Evolutionary conservation across 2,113 vertebrate genomes (phyloP).

Genomic region (Phalacrocorax pelagicus): DNA sequence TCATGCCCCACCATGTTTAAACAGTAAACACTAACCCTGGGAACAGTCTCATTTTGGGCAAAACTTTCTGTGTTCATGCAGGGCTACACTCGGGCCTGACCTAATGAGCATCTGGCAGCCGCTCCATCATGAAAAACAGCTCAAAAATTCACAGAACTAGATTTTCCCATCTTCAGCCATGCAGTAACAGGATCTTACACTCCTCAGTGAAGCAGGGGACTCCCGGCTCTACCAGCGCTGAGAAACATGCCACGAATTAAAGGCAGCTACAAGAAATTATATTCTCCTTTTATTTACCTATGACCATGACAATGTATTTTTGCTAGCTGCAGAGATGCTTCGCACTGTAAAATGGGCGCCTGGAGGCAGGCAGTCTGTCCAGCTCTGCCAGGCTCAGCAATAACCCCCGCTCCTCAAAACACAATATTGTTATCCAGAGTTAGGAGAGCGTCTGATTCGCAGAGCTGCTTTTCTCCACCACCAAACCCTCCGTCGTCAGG

Average conservation of each 20-base stretch:
- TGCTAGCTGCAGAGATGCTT: slow-evolving; percentile 84
- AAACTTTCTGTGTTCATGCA: not conserved
- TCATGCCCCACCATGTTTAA: not conserved
- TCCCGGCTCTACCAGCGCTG: rapidly evolving
- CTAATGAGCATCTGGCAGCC: not conserved
- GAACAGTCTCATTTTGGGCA: not conserved
- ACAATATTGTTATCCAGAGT: slow-evolving; percentile 77
- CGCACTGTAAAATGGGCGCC: slow-evolving; percentile 83
- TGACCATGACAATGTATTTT: slow-evolving; percentile 80
- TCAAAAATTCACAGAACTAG: not conserved
- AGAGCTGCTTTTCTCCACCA: slow-evolving; percentile 71
- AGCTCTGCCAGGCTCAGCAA: slow-evolving; percentile 67
- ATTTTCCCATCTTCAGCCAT: not conserved
- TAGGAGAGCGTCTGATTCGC: slow-evolving; percentile 75
- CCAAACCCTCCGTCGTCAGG: slow-evolving; percentile 68
- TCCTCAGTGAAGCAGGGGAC: rapidly evolving
- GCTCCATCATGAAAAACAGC: not conserved
- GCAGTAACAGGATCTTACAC: not conserved
- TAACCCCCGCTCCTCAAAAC: slow-evolving; percentile 2
- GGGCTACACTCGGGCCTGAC: not conserved
- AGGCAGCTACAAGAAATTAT: slow-evolving; percentile 48
- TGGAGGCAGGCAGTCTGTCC: slow-evolving; percentile 79
- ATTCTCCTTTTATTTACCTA: slow-evolving; percentile 90
- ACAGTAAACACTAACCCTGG: rapidly evolving
- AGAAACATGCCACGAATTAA: not conserved